Percentiles rank a stretch among this genome's conserved stretches.
Conservation (phyloP, 2,888 invertebrate genomes). For the Thereva unica region DNA sequence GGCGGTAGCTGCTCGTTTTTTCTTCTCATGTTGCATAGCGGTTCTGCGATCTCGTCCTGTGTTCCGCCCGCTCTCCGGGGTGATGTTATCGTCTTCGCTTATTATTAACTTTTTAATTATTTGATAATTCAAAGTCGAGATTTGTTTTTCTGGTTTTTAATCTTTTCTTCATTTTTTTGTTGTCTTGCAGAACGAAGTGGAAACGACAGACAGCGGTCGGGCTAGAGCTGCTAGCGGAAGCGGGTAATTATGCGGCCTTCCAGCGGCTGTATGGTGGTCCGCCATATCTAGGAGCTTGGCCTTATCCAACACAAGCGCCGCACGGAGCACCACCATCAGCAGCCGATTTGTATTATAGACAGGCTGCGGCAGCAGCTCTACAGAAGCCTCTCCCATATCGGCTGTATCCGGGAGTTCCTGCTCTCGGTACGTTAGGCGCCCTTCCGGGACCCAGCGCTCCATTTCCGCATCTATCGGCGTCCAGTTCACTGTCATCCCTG, state of each 20-base stretch:
- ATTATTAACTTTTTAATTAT: slow-evolving; percentile 22
- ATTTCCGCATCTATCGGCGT: slow-evolving; percentile 62
- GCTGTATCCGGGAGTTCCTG: slow-evolving; percentile 58
- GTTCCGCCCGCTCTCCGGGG: neutral
- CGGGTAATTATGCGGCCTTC: slow-evolving; percentile 98
- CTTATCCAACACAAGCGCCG: slow-evolving; percentile 65
- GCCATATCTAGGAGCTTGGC: slow-evolving; percentile 69
- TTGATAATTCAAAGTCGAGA: slow-evolving; percentile 13
- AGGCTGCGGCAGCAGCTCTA: slow-evolving; percentile 78
- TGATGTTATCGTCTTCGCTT: neutral
- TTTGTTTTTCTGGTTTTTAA: slow-evolving; percentile 12
- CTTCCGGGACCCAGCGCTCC: slow-evolving; percentile 56
- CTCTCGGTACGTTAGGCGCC: slow-evolving; percentile 50
- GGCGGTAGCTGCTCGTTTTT: slow-evolving; percentile 5
- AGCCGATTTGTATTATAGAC: slow-evolving; percentile 80
- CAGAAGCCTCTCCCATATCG: slow-evolving; percentile 86
- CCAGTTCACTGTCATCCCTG: slow-evolving; percentile 65
- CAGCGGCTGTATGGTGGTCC: slow-evolving; percentile 86
- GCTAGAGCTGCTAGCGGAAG: slow-evolving; percentile 92
- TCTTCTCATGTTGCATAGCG: slow-evolving; percentile 35
- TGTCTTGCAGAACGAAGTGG: slow-evolving; percentile 85
- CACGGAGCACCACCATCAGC: slow-evolving; percentile 68
- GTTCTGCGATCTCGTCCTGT: slow-evolving; percentile 14
- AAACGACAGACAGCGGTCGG: slow-evolving; percentile 98
- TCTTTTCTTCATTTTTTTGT: slow-evolving; percentile 24